Base-by-base conservation (phyloP, 2,888 invertebrate species). In the Pinctada fucata region DNA sequence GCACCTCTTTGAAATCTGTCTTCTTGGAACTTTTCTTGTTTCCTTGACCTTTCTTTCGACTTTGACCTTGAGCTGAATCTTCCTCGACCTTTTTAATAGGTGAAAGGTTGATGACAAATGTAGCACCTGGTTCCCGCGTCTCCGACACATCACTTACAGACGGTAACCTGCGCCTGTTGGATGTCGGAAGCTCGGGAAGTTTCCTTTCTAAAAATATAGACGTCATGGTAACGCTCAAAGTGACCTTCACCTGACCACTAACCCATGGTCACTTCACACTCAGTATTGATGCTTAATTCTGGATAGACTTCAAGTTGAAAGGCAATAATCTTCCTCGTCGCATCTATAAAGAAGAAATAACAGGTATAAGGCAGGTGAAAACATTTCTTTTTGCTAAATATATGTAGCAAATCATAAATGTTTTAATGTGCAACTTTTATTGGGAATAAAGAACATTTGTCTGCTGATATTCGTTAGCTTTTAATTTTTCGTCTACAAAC, bases 151-250 rank as follows among this genome's bases (percentile, higher is more conserved):
- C 10, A 31, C 31, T 31, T 13, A 45, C 31, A 31, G 68, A 45
- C 10, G 68, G 47, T 13, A 13, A 31, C 45, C 64, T 64, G 51
- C 74, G 13, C 65, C 66, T 66, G 31, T 50, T 51, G 16, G 63
- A 45, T 66, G 51, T 13, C 2, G 74, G 74, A 16, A 74, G 74
- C 3, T 74, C 74, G 3, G 66, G 50, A 0, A 74, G 74, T 2
- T 66, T 74, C 65, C 74, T 74, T 51, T 74, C 74, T 16, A 74
- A 65, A 50, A 74, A 74, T 66, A 74, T 49, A 6, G 74, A 74
- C 5, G 74, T 58, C 58, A 58, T 58, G 6, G 6, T 58, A 10
- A 6, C 6, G 8, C 8, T 58, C 58, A 58, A 58, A 58, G 31
- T 31, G 31, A 31, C 58, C 13, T 58, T 58, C 58, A 58, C 58